A percentile compares a stretch with the other conserved stretches of the same genome.
Evolutionary conservation across 2,797 vertebrate genomes (phyloP).

Genomic region (Simalia tracyae): DNA sequence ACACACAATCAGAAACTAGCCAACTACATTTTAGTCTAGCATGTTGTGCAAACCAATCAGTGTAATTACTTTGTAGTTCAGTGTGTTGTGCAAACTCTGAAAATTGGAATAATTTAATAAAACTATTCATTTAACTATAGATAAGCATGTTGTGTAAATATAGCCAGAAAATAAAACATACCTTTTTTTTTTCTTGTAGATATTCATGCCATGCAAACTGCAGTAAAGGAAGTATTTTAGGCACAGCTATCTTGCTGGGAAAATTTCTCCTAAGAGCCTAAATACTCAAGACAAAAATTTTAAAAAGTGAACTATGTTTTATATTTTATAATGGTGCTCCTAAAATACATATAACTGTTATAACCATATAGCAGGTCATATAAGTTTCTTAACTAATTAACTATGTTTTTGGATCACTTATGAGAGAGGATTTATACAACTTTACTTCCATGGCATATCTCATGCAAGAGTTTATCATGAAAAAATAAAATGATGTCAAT

Average conservation of each 20-base stretch:
- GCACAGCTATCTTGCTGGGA: constrained; percentile 69
- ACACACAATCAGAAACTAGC: background rate
- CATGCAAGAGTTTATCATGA: background rate
- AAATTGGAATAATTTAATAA: background rate
- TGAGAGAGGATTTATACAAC: background rate
- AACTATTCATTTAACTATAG: background rate
- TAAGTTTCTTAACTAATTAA: background rate
- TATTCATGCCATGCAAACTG: constrained; percentile 74
- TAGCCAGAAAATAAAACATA: constrained; percentile 36
- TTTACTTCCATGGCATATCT: background rate
- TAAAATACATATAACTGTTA: background rate
- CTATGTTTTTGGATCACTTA: background rate
- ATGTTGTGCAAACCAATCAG: background rate
- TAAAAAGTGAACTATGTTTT: constrained; percentile 2
- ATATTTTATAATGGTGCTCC: background rate
- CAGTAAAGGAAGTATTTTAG: constrained; percentile 67
- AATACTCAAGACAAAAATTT: constrained; percentile 54
- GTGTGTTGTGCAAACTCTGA: background rate
- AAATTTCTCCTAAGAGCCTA: constrained; percentile 71
- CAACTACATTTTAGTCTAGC: background rate
- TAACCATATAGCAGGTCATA: background rate
- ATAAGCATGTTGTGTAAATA: background rate
- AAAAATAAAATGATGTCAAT: background rate
- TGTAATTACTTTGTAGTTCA: background rate
- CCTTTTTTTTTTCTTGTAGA: constrained; percentile 72